A percentile compares a stretch with the other conserved stretches of the same genome.
Conservation (phyloP, 2,888 invertebrate genomes). For the Drosophila formosana region DNA sequence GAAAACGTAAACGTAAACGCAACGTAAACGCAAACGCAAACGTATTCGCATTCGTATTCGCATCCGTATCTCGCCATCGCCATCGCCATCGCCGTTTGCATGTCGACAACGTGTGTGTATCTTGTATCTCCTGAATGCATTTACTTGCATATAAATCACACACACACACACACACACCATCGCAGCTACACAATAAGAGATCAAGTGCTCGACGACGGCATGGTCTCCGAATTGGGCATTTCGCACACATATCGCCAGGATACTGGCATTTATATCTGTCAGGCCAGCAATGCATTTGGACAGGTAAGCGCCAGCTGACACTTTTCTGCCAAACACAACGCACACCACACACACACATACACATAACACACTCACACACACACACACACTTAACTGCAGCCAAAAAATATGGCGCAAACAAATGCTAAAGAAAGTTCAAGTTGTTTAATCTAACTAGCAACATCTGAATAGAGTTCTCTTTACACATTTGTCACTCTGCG, state of each 20-base stretch:
- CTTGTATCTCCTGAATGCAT: conserved; percentile 77
- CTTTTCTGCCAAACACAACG: conserved; percentile 52
- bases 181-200: conserved; percentile 90
- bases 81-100: conserved; percentile 38
- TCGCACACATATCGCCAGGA: conserved; percentile 94
- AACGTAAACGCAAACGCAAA: conserved; percentile 11
- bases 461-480: not conserved
- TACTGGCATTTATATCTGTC: conserved; percentile 94
- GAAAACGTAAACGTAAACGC: conserved; percentile 20
- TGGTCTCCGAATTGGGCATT: conserved; percentile 94
- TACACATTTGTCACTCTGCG: not conserved
- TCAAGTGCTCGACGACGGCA: conserved; percentile 91
- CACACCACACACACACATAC: conserved; percentile 17
- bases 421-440: not conserved
- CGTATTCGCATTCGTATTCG: conserved; percentile 33
- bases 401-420: conserved; percentile 3
- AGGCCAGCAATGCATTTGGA: conserved; percentile 95
- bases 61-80: conserved; percentile 27
- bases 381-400: not conserved
- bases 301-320: conserved; percentile 87
- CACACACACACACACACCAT: conserved; percentile 43
- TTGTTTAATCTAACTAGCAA: conserved; percentile 1
- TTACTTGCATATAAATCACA: conserved; percentile 79
- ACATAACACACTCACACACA: conserved; percentile 6
- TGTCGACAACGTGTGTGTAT: conserved; percentile 42